Percentiles rank a stretch among this genome's conserved stretches.
Conservation (phyloP, 2,113 vertebrate species). For the Chauna torquata region DNA sequence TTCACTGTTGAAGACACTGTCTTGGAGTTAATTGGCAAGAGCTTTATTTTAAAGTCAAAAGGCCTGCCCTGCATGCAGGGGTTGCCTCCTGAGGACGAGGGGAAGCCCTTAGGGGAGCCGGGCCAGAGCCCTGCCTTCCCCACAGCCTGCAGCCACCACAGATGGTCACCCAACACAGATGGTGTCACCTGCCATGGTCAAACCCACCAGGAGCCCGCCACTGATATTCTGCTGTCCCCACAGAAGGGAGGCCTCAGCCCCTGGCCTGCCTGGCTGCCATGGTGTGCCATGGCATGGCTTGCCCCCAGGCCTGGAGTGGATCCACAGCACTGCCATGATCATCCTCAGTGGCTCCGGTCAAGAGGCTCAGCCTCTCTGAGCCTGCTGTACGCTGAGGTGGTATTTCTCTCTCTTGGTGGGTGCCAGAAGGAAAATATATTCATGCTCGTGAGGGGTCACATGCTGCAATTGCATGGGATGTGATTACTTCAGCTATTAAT, state of each 20-base stretch:
- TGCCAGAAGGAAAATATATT: not conserved
- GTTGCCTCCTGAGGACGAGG: not conserved
- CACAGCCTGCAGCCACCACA: not conserved
- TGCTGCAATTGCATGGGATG: not conserved
- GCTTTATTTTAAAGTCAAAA: not conserved
- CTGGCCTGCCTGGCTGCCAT: not conserved
- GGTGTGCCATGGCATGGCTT: not conserved
- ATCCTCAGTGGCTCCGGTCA: not conserved
- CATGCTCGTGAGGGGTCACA: not conserved
- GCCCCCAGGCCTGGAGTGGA: not conserved
- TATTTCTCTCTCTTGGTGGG: not conserved
- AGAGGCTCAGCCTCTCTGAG: fast-evolving
- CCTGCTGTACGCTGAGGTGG: not conserved
- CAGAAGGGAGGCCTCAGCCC: not conserved
- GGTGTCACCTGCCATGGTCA: fast-evolving
- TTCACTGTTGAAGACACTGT: not conserved
- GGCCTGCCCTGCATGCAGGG: not conserved
- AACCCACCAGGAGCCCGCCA: not conserved
- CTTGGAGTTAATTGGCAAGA: not conserved
- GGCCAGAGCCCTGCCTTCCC: not conserved
- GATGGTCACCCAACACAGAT: too few species aligned
- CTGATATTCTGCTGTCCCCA: fast-evolving
- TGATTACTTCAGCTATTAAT: slow-evolving; percentile 43
- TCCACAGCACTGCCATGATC: too few species aligned
- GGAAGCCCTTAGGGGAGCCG: not conserved